These are phyloP conservation scores for Tachina grossa DNA, from an alignment of 2,888 invertebrate species.

Conservation along the genomic window DNA sequence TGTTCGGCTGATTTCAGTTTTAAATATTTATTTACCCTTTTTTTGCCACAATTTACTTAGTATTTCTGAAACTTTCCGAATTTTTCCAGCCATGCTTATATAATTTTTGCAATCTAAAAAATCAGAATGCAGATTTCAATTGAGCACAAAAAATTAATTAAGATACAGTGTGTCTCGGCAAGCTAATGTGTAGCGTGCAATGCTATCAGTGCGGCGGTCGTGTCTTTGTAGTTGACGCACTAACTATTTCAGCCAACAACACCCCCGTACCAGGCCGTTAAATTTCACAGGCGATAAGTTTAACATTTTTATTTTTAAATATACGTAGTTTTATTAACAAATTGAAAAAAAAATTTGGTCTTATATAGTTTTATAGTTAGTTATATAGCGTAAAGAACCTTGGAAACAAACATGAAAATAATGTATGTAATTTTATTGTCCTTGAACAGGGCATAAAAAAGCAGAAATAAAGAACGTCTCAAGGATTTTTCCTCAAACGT, in stretches of 20 bases:
- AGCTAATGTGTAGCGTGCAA: no score
- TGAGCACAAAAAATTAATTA: no score
- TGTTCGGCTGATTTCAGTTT: no score
- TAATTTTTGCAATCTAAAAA: no score
- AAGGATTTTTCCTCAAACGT: constrained; percentile 43
- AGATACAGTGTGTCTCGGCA: no score
- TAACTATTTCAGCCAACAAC: neutral
- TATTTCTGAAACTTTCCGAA: no score
- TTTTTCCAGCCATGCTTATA: no score
- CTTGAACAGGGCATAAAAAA: constrained; percentile 11
- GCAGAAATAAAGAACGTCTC: constrained; percentile 29
- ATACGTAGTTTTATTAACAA: neutral
- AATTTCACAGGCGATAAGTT: neutral
- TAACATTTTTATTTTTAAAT: neutral
- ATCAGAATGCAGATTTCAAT: no score
- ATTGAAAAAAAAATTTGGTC: neutral
- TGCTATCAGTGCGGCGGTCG: no score
- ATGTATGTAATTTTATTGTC: constrained; percentile 23
- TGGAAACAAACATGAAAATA: neutral
- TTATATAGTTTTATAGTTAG: neutral
- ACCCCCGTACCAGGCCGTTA: neutral
- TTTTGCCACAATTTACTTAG: no score
- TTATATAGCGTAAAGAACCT: neutral
- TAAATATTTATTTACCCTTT: no score
- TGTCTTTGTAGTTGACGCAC: no score